phyloP scores from a whole-genome alignment of 2,888 invertebrate genomes.

The Temnothorax ravouxi region DNA sequence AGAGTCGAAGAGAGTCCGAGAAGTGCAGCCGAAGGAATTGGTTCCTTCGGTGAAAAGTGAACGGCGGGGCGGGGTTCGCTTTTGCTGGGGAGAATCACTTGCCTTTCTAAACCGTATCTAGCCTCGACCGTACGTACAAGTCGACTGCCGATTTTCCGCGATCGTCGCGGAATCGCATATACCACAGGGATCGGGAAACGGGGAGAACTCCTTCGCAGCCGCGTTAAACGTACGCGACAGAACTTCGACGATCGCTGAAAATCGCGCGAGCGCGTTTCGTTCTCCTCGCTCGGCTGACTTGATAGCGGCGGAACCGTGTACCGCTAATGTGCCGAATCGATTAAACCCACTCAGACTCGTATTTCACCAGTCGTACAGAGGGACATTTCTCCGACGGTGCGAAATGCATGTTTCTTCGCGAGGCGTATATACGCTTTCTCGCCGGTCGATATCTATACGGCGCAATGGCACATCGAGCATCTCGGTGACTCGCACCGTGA shows the following conservation, averaged over 20 bases:
- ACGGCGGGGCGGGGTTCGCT: slow-evolving; percentile 71
- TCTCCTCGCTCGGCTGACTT: slow-evolving; percentile 53
- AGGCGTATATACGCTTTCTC: slow-evolving; percentile 8
- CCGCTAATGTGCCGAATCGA: slow-evolving; percentile 72
- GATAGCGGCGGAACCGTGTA: slow-evolving; percentile 60
- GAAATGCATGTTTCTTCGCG: slow-evolving; percentile 51
- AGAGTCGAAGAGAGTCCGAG: slow-evolving; percentile 23
- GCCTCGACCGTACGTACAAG: slow-evolving; percentile 63
- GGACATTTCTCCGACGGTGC: slow-evolving; percentile 52
- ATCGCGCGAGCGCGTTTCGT: slow-evolving; percentile 49
- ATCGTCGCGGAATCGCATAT: slow-evolving; percentile 18
- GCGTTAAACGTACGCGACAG: slow-evolving; percentile 1
- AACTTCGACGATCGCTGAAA: slow-evolving; percentile 51
- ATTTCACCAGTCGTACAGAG: slow-evolving; percentile 39
- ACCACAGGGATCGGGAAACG: background rate
- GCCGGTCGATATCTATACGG: background rate
- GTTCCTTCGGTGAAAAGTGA: slow-evolving; percentile 74
- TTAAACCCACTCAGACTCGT: slow-evolving; percentile 47
- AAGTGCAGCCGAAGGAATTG: slow-evolving; percentile 62
- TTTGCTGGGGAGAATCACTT: slow-evolving; percentile 73
- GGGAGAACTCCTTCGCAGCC: background rate
- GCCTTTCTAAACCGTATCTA: slow-evolving; percentile 81
- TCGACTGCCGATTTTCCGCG: slow-evolving; percentile 63
- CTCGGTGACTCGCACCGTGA: background rate
- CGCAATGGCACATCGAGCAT: background rate